These are phyloP conservation scores for Tetramorium parvispinum DNA, from an alignment of 1,140 invertebrate genomes.

Conservation along the genomic window DNA sequence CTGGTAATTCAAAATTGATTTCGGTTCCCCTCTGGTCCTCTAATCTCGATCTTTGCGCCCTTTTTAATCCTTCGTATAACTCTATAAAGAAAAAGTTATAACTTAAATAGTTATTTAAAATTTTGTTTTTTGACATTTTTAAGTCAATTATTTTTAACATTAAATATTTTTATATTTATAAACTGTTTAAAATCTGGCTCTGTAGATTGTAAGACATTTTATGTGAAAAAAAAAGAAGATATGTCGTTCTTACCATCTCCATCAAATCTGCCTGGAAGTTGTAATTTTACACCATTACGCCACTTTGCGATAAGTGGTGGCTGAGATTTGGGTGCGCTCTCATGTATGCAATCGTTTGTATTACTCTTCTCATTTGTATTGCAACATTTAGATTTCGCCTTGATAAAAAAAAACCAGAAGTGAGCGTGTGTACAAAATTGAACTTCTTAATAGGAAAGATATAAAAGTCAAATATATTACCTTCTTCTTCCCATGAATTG, in stretches of 20 bases:
- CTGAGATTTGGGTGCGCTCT: slow-evolving; percentile 80
- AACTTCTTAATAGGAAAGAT: neutral
- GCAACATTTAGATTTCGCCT: slow-evolving; percentile 81
- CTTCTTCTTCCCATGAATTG: slow-evolving; percentile 84
- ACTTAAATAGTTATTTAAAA: neutral
- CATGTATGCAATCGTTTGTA: slow-evolving; percentile 78
- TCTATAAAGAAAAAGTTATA: slow-evolving; percentile 82
- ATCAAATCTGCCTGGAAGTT: slow-evolving; percentile 88
- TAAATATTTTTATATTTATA: neutral
- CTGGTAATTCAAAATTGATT: slow-evolving; percentile 92
- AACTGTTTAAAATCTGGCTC: neutral
- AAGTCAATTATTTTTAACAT: neutral
- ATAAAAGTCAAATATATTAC: slow-evolving; percentile 61
- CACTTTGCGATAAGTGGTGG: slow-evolving; percentile 90
- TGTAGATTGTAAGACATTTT: neutral
- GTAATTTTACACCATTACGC: slow-evolving; percentile 89
- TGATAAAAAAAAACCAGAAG: neutral
- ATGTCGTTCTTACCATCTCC: slow-evolving; percentile 87
- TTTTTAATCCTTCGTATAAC: slow-evolving; percentile 91
- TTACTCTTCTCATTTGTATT: slow-evolving; percentile 80
- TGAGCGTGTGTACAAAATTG: neutral
- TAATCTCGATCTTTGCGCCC: slow-evolving; percentile 90
- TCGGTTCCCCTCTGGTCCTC: slow-evolving; percentile 94
- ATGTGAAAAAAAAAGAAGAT: slow-evolving; percentile 15
- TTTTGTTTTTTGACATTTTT: neutral